A percentile compares a stretch with the other conserved stretches of the same genome.
Conservation (phyloP, 2,797 vertebrate genomes). For the Avahi laniger region DNA sequence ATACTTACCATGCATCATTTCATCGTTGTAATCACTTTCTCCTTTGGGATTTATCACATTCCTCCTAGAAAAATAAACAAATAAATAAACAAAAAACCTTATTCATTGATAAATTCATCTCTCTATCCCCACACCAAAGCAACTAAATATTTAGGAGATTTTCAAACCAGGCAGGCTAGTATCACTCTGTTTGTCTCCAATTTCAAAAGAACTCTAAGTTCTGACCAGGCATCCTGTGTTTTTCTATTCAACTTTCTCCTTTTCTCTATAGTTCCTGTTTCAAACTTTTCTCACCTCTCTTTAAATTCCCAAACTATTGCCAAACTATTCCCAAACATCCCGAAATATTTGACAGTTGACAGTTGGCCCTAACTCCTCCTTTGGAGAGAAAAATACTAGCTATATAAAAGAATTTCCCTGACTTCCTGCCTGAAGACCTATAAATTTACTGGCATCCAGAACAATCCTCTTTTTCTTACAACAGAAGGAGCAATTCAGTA, state of each 20-base stretch:
- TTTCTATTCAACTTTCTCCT: background rate
- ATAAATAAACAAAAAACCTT: background rate
- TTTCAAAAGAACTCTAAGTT: background rate
- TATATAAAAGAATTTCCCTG: background rate
- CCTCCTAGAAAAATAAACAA: background rate
- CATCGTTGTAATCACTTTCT: background rate
- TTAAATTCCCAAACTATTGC: background rate
- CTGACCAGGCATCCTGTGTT: background rate
- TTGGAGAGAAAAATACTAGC: background rate
- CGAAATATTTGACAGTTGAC: background rate
- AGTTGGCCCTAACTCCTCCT: background rate
- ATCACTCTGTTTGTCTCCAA: background rate
- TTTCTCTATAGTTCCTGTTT: background rate
- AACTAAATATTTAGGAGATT: background rate
- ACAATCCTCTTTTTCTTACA: background rate
- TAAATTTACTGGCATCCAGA: background rate
- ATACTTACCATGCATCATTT: background rate
- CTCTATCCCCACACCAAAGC: background rate
- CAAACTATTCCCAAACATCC: background rate
- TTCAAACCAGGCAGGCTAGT: background rate
- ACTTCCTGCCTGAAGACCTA: background rate
- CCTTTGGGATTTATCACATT: background rate
- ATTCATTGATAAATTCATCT: background rate
- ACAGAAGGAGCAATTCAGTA: background rate
- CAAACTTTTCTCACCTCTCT: background rate